Base-by-base conservation (phyloP, 2,888 invertebrate genomes). In the Morpho deidamia region DNA sequence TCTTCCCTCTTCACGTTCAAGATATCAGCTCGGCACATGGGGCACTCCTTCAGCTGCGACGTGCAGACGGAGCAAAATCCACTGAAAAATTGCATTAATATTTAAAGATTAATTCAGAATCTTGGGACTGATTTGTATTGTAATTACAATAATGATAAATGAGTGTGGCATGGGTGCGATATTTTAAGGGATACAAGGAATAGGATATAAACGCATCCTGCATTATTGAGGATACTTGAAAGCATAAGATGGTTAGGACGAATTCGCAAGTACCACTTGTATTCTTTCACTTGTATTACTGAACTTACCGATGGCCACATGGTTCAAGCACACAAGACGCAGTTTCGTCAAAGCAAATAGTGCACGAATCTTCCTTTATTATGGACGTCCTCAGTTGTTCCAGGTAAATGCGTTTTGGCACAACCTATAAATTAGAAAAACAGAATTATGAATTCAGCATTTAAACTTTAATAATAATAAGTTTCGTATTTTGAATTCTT, bases 51-150 rank as follows among this genome's bases (percentile, higher is more conserved):
- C 64, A 98, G 76, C 75, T 95, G 95, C 53, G 93, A 90, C 10
- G 95, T 93, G 88, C 97, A 97, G 10, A 91, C 85, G 45, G 91
- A 90, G 86, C 98, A 98, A 84, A 97, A 97, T 39, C 97, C 97
- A 32, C 85, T 83, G 96, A 92, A 85, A 71, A 9, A 39, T 23
- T 23, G 23, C 23, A 23, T 23, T 23, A 5, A 23, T 23, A 23
- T 23, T 23, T 23, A 23, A 23, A 23, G 23, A 2, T 23, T 5
- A 23, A n/a, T n/a, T n/a, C n/a, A n/a, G n/a, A n/a, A n/a, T n/a
- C n/a, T n/a, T n/a, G n/a, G n/a, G n/a, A n/a, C n/a, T n/a, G n/a
- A n/a, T n/a, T n/a, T n/a, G n/a, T n/a, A n/a, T n/a, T n/a, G n/a
- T n/a, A n/a, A n/a, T n/a, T n/a, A n/a, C n/a, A n/a, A n/a, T n/a